Evolutionary conservation across 2,797 vertebrate genomes (phyloP), one percentile per base, ranked within the genome.

Genomic region (Pantherophis alleghaniensis): DNA sequence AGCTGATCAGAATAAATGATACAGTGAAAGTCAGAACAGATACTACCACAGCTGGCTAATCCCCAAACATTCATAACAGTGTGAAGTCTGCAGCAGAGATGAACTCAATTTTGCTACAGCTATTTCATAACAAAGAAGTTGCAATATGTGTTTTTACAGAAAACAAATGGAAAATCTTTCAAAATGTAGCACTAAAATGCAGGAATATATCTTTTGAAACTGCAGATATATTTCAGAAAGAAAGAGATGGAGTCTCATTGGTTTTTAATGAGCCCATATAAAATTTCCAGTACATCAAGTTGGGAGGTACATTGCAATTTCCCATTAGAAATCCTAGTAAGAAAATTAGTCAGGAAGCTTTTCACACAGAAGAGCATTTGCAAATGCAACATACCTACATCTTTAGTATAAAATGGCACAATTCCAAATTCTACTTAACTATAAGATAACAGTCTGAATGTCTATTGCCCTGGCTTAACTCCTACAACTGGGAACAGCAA

Each of bases 1-100:
- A 91, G 59, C 12, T 51, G 12, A 87, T 66, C 47, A 66, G 51
- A 55, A 87, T 87, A 51, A 87, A 87, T 42, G 60, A 53, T 26
- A 87, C 20, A 86, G 28, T 26, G 47, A 87, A 60, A 92, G n/a
- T 53, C 86, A 28, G 13, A 32, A 61, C n/a, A 87, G 60, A 92
- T 53, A 55, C 55, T 66, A 56, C 42, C 90, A 61, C 86, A 92
- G 91, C 59, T 87, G 51, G 51, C 60, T 87, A 87, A 92, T 87
- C 87, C 94, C 94, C 90, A 4, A 66, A 92, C 51, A 37, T 66
- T 53, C 57, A n/a, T 87, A 91, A 66, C n/a, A 87, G 42, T 26
- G 86, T 63, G 63, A 91, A 66, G 86, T 66, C 91, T 91, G 51
- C 4, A 87, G 47, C 57, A 66, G 47, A 7, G 7, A 91, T 14